These are phyloP conservation scores for Oophaga pumilio DNA, from an alignment of 2,113 vertebrate genomes.

Conservation along the genomic window DNA sequence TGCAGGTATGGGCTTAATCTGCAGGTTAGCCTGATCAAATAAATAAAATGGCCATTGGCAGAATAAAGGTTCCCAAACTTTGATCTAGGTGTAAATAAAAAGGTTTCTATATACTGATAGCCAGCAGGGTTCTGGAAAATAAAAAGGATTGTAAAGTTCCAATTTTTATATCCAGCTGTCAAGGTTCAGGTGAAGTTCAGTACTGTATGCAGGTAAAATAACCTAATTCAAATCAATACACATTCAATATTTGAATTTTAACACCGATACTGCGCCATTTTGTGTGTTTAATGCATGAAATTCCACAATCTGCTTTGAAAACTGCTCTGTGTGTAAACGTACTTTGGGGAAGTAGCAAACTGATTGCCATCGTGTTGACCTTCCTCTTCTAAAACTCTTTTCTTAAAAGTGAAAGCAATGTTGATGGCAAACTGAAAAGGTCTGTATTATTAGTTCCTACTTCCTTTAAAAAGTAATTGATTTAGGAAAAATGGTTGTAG, in stretches of 20 bases:
- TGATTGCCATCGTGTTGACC: not conserved
- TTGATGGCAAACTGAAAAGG: constrained; percentile 7
- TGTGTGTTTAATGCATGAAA: not conserved
- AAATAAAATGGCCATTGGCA: too few species aligned
- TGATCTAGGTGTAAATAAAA: too few species aligned
- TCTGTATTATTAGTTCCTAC: not conserved
- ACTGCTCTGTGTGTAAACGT: not conserved
- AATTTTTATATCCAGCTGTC: not conserved
- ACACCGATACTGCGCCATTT: not conserved
- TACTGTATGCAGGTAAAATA: not conserved
- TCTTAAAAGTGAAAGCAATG: constrained; percentile 26
- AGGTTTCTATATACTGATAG: not conserved
- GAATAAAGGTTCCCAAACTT: too few species aligned
- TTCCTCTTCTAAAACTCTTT: constrained; percentile 48
- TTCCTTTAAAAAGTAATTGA: constrained; percentile 32
- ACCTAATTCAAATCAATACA: not conserved
- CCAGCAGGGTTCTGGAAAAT: not conserved
- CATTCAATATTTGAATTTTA: not conserved
- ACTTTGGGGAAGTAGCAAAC: constrained; percentile 25
- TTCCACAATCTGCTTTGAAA: not conserved
- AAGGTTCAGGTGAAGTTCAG: too few species aligned
- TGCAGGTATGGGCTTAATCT: too few species aligned
- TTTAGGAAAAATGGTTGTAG: not conserved
- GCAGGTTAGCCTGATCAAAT: too few species aligned
- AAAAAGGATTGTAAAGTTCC: not conserved